These are phyloP conservation scores for Rugalucina vietnamica DNA, from an alignment of 2,888 invertebrate genomes.

Conservation along the genomic window DNA sequence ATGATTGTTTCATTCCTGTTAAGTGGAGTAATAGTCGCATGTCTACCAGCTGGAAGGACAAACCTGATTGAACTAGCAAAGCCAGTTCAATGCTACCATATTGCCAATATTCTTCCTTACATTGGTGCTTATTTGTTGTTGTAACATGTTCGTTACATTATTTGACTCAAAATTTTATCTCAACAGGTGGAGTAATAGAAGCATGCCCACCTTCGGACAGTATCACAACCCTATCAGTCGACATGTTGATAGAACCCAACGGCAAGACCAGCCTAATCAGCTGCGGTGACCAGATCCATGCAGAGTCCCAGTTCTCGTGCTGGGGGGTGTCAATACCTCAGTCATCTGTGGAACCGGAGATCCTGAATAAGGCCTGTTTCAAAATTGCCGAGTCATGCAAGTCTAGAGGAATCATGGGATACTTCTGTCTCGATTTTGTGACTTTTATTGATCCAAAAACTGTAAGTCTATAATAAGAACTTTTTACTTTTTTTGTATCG, in stretches of 20 bases:
- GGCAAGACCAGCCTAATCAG: slow-evolving; percentile 77
- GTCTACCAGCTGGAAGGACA: no score
- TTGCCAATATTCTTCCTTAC: no score
- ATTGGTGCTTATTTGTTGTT: no score
- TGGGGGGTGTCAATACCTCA: slow-evolving; percentile 84
- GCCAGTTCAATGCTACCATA: no score
- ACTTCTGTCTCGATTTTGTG: slow-evolving; percentile 83
- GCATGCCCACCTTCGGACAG: slow-evolving; percentile 83
- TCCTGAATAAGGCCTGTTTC: slow-evolving; percentile 78
- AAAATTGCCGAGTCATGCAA: slow-evolving; percentile 82
- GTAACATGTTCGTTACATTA: no score
- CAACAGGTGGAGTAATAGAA: slow-evolving; percentile 83
- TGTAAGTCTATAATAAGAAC: no score
- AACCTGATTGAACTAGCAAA: no score
- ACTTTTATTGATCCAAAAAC: slow-evolving; percentile 82
- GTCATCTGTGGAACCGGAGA: slow-evolving; percentile 81
- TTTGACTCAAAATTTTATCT: no score
- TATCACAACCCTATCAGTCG: slow-evolving; percentile 82
- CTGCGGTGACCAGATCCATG: slow-evolving; percentile 83
- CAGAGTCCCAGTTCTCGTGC: slow-evolving; percentile 79
- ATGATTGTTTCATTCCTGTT: no score
- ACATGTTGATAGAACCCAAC: slow-evolving; percentile 83
- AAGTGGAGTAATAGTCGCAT: no score
- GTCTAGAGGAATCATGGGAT: slow-evolving; percentile 82
- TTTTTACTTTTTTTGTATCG: no score